A percentile compares a stretch with the other conserved stretches of the same genome.
Conservation (phyloP, 2,113 vertebrate species). For the human (Homo sapiens) region GRCh38 chr2:46866501-46867000, state of each 20-base stretch:
- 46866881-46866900: background rate
- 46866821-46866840: background rate
- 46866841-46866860: background rate
- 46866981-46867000: accelerated
- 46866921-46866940: background rate
- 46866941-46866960: background rate
- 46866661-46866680: background rate
- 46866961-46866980: background rate
- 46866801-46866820: background rate
- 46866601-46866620: background rate
- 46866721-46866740: accelerated
- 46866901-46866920: background rate
- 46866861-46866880: background rate
- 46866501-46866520: background rate
- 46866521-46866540: background rate
- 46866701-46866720: background rate
- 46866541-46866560: background rate
- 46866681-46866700: background rate
- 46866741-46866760: too few species aligned
- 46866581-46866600: background rate
- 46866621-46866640: background rate
- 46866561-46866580: background rate
- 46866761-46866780: background rate
- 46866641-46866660: background rate
- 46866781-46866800: accelerated